Evolutionary conservation across 2,797 vertebrate species (phyloP), one percentile per base, ranked within the genome.

Genomic region (Amblyraja radiata): DNA sequence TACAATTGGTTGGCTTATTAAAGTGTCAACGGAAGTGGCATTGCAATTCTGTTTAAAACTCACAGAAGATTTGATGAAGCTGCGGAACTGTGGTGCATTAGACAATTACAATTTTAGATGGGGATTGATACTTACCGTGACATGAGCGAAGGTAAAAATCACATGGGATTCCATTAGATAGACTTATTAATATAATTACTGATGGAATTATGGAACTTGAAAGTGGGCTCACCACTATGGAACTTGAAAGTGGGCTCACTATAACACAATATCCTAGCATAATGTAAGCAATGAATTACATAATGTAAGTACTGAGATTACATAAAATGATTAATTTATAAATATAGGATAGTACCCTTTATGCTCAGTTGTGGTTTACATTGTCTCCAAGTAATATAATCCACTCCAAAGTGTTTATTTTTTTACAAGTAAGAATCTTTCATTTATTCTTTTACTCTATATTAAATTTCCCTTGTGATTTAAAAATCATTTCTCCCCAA

Each of bases 331-430:
- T 61, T 61, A 61, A 28, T 84, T 61, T 18, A 25, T 81, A 83
- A 83, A 28, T 76, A 76, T 76, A 28, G 73, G 25, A 76, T 61
- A 83, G 9, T 28, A 86, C 6, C 28, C 25, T n/a, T 54, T 63
- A 25, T 84, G 81, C 54, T 84, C 80, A 83, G 54, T 84, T 58
- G 81, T 83, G 4, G 54, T 83, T 83, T 83, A 61, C 81, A 84
- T 13, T 86, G 58, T 28, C 61, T 63, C 28, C 7, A 28, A 61
- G n/a, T 6, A 86, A 6, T n/a, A 18, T 16, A 63, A 28, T 84
- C 23, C 28, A 63, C 83, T 63, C 46, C 81, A 84, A 61, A 86
- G 25, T 18, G 5, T 86, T 25, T 86, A n/a, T 63, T 63, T 13
- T 86, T 54, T 84, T 81, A 21, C 10, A 46, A 5, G 81, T 28